Base-by-base conservation (phyloP, 2,797 vertebrate species). In the Psittacula derbiana region DNA sequence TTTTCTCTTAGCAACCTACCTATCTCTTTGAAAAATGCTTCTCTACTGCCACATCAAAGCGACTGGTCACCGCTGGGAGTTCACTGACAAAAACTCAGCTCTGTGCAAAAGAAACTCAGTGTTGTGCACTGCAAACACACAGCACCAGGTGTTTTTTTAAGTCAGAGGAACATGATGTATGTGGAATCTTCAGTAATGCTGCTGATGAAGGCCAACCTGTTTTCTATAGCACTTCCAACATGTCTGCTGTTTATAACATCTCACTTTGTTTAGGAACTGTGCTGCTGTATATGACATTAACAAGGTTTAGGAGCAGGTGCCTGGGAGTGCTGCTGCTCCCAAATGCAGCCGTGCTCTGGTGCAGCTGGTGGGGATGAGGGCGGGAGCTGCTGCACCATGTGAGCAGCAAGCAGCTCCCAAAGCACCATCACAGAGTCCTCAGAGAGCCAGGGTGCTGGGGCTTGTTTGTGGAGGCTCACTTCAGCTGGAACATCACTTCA, bases 51-150 rank as follows among this genome's bases (percentile, higher is more conserved):
- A 6, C 40, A 8, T 86, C 73, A 71, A 89, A 81, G 50, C 12
- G 28, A 5, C 57, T 15, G 67, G 65, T 67, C 78, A 6, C 47
- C 1, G 0, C 17, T 12, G 73, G 0, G 1, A 49, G 57, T 55
- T 33, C 6, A 9, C 52, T 24, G 53, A 40, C 64, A 15, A 25
- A 86, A 21, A 4, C 33, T 18, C 27, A 38, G 47, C n/a, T 0
- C 21, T 21, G 16, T 33, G 52, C 60, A 19, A 5, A n/a, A 40
- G 83, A 18, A 60, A 4, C 11, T 23, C 11, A 3, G 30, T 20
- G 4, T 6, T 19, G 53, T 27, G 46, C 40, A 0, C 6, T 49
- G 46, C 21, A 76, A 43, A 3, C 19, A 0, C 2, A 1, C 11
- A 10, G 75, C 50, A 14, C 36, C 2, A 0, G 0, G 30, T 15